These are phyloP conservation scores for Drosophila kurseongensis DNA, from an alignment of 1,140 invertebrate genomes.

Conservation along the genomic window DNA sequence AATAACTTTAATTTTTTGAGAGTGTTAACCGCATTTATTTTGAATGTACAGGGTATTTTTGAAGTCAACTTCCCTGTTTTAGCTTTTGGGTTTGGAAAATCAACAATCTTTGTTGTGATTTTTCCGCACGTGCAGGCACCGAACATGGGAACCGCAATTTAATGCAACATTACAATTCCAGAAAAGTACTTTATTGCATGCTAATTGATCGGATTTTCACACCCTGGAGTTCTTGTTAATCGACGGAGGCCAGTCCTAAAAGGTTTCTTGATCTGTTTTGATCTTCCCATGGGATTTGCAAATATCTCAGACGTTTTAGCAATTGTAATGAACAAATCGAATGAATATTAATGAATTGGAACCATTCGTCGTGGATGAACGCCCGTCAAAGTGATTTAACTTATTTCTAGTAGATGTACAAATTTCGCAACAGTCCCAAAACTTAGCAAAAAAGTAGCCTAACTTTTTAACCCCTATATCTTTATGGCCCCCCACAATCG, in stretches of 20 bases:
- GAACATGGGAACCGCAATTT: slow-evolving; percentile 19
- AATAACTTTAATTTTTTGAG: too few relatives aligned
- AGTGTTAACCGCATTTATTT: neutral
- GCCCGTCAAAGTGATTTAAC: neutral
- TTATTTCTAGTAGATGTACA: neutral
- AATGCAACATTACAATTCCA: slow-evolving; percentile 7
- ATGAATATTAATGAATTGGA: slow-evolving; percentile 2
- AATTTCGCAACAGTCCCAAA: slow-evolving; percentile 1
- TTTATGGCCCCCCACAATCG: slow-evolving; percentile 28
- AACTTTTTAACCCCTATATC: slow-evolving; percentile 21
- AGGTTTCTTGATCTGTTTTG: slow-evolving; percentile 3
- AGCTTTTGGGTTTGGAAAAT: slow-evolving; percentile 14
- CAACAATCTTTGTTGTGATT: slow-evolving; percentile 13
- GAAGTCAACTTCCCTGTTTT: neutral
- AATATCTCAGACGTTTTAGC: slow-evolving; percentile 24
- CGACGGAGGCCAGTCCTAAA: slow-evolving; percentile 18
- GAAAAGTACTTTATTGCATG: slow-evolving; percentile 37
- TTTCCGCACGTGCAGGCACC: slow-evolving; percentile 46
- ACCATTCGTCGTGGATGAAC: neutral
- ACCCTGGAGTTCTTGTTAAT: slow-evolving; percentile 25
- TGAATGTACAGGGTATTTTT: slow-evolving; percentile 6
- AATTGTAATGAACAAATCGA: slow-evolving; percentile 10
- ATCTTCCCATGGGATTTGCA: slow-evolving; percentile 22
- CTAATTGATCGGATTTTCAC: slow-evolving; percentile 47
- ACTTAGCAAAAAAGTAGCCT: neutral